These are phyloP conservation scores for Lydus trimaculatus DNA, from an alignment of 2,888 invertebrate species.

Conservation along the genomic window DNA sequence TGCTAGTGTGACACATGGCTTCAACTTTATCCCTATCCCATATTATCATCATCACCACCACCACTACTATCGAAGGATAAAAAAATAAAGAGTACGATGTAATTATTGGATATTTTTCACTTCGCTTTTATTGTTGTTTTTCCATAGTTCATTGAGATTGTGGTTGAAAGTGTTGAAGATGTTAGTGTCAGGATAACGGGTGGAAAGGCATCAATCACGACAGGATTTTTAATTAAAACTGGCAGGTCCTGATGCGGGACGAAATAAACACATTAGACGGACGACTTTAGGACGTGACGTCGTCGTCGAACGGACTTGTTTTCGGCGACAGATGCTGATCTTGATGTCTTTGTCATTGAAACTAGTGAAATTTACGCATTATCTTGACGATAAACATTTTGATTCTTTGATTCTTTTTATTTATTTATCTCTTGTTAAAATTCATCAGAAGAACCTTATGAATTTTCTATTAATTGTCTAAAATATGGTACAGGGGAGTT, in stretches of 20 bases:
- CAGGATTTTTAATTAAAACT: conserved; percentile 11
- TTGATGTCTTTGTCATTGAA: conserved; percentile 3
- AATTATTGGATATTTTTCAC: background rate
- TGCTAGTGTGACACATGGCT: conserved; percentile 32
- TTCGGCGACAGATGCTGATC: conserved; percentile 7
- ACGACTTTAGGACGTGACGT: conserved; percentile 6
- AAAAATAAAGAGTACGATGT: too few relatives aligned
- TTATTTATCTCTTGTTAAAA: background rate
- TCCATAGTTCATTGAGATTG: background rate
- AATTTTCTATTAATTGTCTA: background rate
- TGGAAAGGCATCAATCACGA: conserved; percentile 4
- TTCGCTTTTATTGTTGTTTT: background rate
- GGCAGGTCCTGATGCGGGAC: background rate
- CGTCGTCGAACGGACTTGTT: background rate
- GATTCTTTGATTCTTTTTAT: background rate
- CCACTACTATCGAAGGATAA: background rate
- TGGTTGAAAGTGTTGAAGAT: background rate
- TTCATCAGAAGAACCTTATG: background rate
- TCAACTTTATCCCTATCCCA: conserved; percentile 21
- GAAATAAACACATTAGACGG: conserved; percentile 9
- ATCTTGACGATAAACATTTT: background rate
- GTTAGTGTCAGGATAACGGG: background rate
- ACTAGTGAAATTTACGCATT: background rate
- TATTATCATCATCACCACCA: background rate
- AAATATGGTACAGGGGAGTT: background rate